phyloP scores from a whole-genome alignment of 2,888 invertebrate species.

The Parthenolecanium corni region DNA sequence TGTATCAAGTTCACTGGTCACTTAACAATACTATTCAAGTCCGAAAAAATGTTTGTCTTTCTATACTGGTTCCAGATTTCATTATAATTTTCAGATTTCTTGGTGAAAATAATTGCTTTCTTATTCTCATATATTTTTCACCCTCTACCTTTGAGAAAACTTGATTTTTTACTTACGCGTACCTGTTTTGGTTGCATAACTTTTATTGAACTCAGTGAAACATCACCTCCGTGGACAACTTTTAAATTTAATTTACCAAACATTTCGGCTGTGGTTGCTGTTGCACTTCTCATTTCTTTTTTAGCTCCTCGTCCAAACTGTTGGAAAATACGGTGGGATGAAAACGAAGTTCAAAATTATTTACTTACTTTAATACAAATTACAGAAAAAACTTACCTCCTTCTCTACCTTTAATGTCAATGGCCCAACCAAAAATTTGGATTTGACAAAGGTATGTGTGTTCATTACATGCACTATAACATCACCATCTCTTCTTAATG shows the following conservation, averaged over 20 bases:
- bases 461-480: conserved; percentile 67
- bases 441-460: conserved; percentile 69
- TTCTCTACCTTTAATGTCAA: conserved; percentile 65
- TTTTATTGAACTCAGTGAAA: conserved; percentile 69
- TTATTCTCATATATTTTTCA: too few species aligned
- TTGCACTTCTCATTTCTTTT: conserved; percentile 71
- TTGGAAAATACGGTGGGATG: conserved; percentile 33
- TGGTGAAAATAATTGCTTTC: too few species aligned
- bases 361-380: background rate
- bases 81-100: too few species aligned
- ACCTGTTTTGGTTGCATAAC: conserved; percentile 82
- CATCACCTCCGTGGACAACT: conserved; percentile 67
- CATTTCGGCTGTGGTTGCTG: conserved; percentile 80
- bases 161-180: conserved; percentile 31
- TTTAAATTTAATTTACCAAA: conserved; percentile 63
- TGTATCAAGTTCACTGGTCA: too few species aligned
- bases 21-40: too few species aligned
- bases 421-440: conserved; percentile 69
- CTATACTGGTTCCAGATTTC: too few species aligned
- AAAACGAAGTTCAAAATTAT: background rate
- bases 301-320: conserved; percentile 65
- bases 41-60: too few species aligned
- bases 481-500: conserved; percentile 65
- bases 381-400: conserved; percentile 44
- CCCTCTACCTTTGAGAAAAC: too few species aligned